These are phyloP conservation scores for Delphinapterus leucas DNA, from an alignment of 2,113 vertebrate genomes.

Conservation along the genomic window DNA sequence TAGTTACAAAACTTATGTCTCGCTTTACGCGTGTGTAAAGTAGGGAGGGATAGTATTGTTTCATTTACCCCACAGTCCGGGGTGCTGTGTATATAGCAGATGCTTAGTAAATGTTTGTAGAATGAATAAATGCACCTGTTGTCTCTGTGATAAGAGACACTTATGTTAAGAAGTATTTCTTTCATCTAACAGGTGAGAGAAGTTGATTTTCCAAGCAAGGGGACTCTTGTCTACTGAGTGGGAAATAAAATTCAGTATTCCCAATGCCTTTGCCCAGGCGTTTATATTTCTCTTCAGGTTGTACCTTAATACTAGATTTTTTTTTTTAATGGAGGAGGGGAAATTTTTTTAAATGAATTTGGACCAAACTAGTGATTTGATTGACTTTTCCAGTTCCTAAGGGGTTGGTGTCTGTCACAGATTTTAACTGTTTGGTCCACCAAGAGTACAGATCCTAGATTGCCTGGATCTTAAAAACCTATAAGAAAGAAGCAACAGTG, in stretches of 20 bases:
- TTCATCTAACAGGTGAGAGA: not conserved
- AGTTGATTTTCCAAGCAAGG: not conserved
- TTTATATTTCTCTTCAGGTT: not conserved
- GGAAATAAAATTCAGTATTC: not conserved
- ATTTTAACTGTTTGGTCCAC: not conserved
- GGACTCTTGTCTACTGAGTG: not conserved
- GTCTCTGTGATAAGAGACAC: not conserved
- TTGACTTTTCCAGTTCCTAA: not conserved
- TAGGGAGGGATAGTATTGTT: not conserved
- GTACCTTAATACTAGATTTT: not conserved
- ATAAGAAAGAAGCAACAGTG: not conserved
- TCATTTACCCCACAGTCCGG: not conserved
- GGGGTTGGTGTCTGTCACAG: not conserved
- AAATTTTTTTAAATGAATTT: not conserved
- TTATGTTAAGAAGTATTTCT: slow-evolving; percentile 11
- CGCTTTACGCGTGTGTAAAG: not conserved
- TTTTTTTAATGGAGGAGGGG: not conserved
- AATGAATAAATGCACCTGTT: not conserved
- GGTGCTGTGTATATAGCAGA: not conserved
- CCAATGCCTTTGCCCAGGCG: not conserved
- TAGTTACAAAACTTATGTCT: not conserved
- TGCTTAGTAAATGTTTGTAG: not conserved
- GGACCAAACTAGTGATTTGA: not conserved
- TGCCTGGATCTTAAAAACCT: not conserved
- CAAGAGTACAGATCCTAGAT: not conserved